Conservation (phyloP, 2,888 invertebrate species). For the Polymixis lichenea region DNA sequence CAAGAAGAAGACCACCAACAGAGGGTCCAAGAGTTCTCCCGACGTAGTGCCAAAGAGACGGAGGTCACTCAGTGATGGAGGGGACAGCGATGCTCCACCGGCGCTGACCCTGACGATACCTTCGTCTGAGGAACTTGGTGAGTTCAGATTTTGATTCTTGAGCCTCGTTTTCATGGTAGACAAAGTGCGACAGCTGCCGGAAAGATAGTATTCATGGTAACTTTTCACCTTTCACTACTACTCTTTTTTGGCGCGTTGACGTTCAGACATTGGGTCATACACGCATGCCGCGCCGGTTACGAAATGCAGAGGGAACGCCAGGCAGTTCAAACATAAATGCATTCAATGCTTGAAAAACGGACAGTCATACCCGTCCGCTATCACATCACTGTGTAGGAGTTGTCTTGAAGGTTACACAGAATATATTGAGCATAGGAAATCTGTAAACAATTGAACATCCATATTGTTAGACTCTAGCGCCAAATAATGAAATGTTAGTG, state of each 20-base stretch:
- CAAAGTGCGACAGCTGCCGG: not conserved
- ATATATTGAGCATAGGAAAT: conserved; percentile 3
- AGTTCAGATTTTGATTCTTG: conserved; percentile 48
- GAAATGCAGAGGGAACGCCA: no score
- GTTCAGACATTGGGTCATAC: no score
- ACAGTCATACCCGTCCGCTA: no score
- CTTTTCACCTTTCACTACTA: no score
- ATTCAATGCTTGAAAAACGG: no score
- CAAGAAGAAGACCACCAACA: conserved; percentile 88
- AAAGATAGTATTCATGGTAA: not conserved
- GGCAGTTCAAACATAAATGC: no score
- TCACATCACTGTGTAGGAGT: not conserved
- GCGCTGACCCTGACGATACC: conserved; percentile 91
- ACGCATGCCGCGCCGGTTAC: no score
- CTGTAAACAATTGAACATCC: not conserved
- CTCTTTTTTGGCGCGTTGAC: no score
- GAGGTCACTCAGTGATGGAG: conserved; percentile 87
- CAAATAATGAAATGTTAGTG: not conserved
- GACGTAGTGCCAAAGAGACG: conserved; percentile 83
- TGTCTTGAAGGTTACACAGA: conserved; percentile 4
- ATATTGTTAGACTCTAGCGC: not conserved
- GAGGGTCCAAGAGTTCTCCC: conserved; percentile 84
- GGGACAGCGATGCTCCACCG: conserved; percentile 87
- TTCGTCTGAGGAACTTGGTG: conserved; percentile 91
- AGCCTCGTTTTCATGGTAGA: not conserved